Base-by-base conservation (phyloP, 92 coral and sea anemone species). In the Bergia sp. region DNA sequence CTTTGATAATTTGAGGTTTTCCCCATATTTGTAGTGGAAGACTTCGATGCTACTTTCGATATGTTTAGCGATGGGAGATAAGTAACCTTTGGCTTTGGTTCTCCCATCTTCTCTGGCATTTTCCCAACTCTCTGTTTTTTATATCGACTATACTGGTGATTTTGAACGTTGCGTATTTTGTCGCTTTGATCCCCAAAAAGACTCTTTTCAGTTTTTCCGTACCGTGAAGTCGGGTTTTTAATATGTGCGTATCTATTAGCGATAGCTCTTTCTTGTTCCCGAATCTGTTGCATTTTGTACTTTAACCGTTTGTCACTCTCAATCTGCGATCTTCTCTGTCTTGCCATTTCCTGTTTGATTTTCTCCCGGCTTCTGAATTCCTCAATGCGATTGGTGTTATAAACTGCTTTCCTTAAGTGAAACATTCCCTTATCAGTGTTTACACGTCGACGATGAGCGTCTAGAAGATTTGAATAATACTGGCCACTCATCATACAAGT, bases 281-380 rank as follows among this genome's bases (percentile, higher is more conserved):
- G 87, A 71, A 84, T 84, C 43, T 71, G 65, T 84, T 84, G 79
- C 87, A 84, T 84, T 74, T 55, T 84, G 40, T 42, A 84, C 21
- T 71, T 84, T 12, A 84, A 45, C 12, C 87, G 55, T 72, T 29
- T 84, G 79, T 84, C 87, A 37, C 87, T 84, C 39, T 84, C 87
- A 18, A 84, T 84, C 45, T 84, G 87, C 79, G 71, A 1, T 45
- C 87, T 71, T 72, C 87, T 45, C 79, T 84, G 79, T 37, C 77
- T 12, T n/a, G 87, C 87, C 87, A 84, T 69, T 36, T 84, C 87
- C 1, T 84, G 87, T 44, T 84, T 84, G 36, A 84, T 55, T 42
- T 73, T 72, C 67, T 84, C 87, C 3, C 77, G 58, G 66, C 37
- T 84, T 71, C 87, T 71, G 43, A 84, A 84, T 73, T 84, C 87